Base-by-base conservation (phyloP, 1,140 invertebrate genomes). In the Cylas formicarius region DNA sequence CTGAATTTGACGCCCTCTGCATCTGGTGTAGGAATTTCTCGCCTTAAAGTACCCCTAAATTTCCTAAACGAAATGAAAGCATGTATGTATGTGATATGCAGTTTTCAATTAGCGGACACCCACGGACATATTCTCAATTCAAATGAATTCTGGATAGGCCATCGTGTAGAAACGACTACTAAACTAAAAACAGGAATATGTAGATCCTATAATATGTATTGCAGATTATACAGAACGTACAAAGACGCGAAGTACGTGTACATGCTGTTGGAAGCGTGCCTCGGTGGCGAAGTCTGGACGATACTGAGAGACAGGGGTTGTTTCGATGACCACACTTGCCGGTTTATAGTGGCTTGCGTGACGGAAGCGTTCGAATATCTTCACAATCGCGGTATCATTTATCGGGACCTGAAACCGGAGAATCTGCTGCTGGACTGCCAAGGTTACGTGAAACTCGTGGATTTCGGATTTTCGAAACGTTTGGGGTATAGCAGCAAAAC, bases 251-350 rank as follows among this genome's bases (percentile, higher is more conserved):
- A 86, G 60, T 91, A 86, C 59, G 74, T 91, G 3, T 93, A 93
- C 56, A 86, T 93, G 75, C 62, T 93, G 27, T 71, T 92, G 58
- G 89, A 93, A 63, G 82, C 78, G 0, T 90, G 87, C 62, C 67
- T 92, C 33, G 89, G 89, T 4, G 89, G 90, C 14, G 87, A 92
- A 67, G 72, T 93, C 9, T 90, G 88, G 81, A 90, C 86, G 2
- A 79, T 86, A 43, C 67, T 93, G 6, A 60, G 75, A n/a, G 77
- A 80, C 59, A 71, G 73, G 24, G 80, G 82, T 9, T 73, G 71
- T 53, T 86, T 88, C 60, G 80, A 86, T 48, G 84, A 88, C 51
- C 66, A 69, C n/a, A 77, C 80, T 0, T 75, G 81, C 0, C 69
- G 80, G 58, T 90, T 90, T 57, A 78, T 84, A 32, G 76, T 78